These are phyloP conservation scores for Dascillus cervinus DNA, from an alignment of 2,888 invertebrate genomes.

Conservation along the genomic window DNA sequence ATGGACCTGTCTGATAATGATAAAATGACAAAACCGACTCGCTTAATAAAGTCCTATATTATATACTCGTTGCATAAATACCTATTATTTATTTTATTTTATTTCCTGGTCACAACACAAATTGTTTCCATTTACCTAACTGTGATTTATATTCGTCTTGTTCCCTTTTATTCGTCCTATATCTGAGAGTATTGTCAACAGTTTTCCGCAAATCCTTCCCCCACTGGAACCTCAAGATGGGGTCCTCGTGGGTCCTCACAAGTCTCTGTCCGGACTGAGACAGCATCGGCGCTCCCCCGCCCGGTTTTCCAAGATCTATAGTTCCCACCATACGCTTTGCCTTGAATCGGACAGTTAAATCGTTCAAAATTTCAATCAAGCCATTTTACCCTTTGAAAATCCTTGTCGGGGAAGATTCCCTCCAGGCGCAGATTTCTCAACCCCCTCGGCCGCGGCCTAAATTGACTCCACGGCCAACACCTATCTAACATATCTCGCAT, in stretches of 20 bases:
- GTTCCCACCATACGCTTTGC: slow-evolving; percentile 34
- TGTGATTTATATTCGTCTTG: slow-evolving; percentile 52
- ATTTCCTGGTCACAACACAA: too few relatives aligned
- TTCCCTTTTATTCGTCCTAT: slow-evolving; percentile 51
- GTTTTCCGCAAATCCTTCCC: slow-evolving; percentile 53
- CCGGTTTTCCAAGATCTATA: slow-evolving; percentile 31
- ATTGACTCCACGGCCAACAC: slow-evolving; percentile 71
- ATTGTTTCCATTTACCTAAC: slow-evolving; percentile 50
- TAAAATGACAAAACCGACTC: too few relatives aligned
- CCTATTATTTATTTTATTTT: too few relatives aligned
- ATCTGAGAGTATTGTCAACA: slow-evolving; percentile 64
- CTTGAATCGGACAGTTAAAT: slow-evolving; percentile 18
- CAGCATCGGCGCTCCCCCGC: slow-evolving; percentile 38
- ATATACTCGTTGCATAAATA: too few relatives aligned
- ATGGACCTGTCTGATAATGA: too few relatives aligned
- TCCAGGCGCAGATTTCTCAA: slow-evolving; percentile 60
- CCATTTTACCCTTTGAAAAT: slow-evolving; percentile 48
- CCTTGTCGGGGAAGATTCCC: slow-evolving; percentile 54
- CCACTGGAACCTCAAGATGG: slow-evolving; percentile 55
- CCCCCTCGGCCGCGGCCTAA: slow-evolving; percentile 39
- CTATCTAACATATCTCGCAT: slow-evolving; percentile 60
- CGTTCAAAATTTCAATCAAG: slow-evolving; percentile 15
- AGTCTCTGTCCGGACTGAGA: slow-evolving; percentile 34
- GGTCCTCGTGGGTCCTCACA: slow-evolving; percentile 48
- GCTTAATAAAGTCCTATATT: too few relatives aligned